phyloP scores from a whole-genome alignment of 2,113 vertebrate species.

The Hystrix cristata region DNA sequence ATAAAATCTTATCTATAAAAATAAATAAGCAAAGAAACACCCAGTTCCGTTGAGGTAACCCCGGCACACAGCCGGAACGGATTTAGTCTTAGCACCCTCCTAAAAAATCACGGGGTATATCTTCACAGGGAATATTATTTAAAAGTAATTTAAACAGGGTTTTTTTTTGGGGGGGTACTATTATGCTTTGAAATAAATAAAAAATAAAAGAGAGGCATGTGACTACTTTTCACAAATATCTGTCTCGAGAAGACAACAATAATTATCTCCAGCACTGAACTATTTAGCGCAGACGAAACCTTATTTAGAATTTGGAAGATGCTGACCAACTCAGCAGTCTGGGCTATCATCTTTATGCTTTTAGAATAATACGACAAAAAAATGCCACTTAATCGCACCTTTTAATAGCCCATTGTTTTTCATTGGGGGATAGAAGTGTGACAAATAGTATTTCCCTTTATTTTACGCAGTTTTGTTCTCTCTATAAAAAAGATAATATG shows the following conservation, averaged over 20 bases:
- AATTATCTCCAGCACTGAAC: constrained; percentile 81
- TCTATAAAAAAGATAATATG: constrained; percentile 82
- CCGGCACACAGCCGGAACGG: constrained; percentile 33
- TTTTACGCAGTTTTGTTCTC: constrained; percentile 85
- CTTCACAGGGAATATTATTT: constrained; percentile 48
- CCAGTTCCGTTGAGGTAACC: constrained; percentile 76
- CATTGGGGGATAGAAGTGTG: constrained; percentile 61
- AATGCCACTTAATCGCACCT: constrained; percentile 83
- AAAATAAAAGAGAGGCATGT: constrained; percentile 49
- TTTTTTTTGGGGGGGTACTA: constrained; percentile 80
- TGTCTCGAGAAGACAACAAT: constrained; percentile 81
- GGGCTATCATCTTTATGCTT: constrained; percentile 62
- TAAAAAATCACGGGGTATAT: constrained; percentile 37
- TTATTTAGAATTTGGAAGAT: constrained; percentile 78
- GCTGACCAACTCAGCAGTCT: constrained; percentile 70
- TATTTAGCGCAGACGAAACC: constrained; percentile 58
- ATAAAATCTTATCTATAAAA: constrained; percentile 52
- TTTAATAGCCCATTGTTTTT: constrained; percentile 85
- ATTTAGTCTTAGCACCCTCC: background rate
- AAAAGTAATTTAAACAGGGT: constrained; percentile 83
- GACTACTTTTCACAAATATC: constrained; percentile 76
- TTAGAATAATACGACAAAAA: constrained; percentile 82
- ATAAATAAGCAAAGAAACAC: background rate
- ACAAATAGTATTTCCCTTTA: constrained; percentile 78
- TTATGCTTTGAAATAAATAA: constrained; percentile 79